Conservation (phyloP, 2,888 invertebrate genomes). For the Limenitis camilla region DNA sequence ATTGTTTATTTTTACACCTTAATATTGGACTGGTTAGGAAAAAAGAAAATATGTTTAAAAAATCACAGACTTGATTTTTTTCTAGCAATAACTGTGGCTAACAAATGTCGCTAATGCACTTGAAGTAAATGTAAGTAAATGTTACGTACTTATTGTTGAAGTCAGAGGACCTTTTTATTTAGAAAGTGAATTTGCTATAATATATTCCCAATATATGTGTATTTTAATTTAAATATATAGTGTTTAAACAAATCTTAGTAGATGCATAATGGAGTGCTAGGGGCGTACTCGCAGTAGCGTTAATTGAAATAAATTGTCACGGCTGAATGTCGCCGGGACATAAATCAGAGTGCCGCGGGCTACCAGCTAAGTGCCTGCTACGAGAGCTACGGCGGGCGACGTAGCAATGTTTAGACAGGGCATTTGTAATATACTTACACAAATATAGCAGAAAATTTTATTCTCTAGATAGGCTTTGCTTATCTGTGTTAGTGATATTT, state of each 20-base stretch:
- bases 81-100: too few species aligned
- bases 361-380: constrained; percentile 69
- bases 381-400: constrained; percentile 35
- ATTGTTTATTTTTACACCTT: too few species aligned
- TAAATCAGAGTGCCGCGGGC: constrained; percentile 70
- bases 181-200: too few species aligned
- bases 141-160: too few species aligned
- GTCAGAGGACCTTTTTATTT: too few species aligned
- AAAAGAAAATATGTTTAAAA: too few species aligned
- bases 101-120: too few species aligned
- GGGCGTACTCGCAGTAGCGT: constrained; percentile 43
- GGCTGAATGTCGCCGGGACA: constrained; percentile 60
- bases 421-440: not conserved
- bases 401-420: constrained; percentile 37
- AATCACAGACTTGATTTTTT: too few species aligned
- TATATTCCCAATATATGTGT: not conserved
- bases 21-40: too few species aligned
- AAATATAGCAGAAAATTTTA: not conserved
- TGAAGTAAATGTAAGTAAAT: too few species aligned
- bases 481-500: too few species aligned
- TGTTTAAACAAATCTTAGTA: constrained; percentile 26
- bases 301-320: constrained; percentile 75
- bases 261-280: constrained; percentile 30
- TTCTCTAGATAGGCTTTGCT: too few species aligned
- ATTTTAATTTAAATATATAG: constrained; percentile 18